Evolutionary conservation across 1,140 invertebrate genomes (phyloP), one percentile per base, ranked within the genome.

Genomic region (Aphelinus certus): DNA sequence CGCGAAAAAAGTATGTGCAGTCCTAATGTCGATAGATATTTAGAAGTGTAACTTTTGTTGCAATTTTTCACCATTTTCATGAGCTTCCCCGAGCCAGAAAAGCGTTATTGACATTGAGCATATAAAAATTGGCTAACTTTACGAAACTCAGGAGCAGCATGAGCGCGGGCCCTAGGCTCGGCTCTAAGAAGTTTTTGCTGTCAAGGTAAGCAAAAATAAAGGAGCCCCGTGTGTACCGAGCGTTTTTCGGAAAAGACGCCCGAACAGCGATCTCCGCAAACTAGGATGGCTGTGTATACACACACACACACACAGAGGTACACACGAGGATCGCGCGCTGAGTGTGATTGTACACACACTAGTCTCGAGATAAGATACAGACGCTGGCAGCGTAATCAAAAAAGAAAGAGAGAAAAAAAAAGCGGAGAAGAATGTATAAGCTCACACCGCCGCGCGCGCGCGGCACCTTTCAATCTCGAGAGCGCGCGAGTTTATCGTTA

Each of bases 391-490:
- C 48, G 26, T 45, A 46, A 71, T 61, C 58, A 64, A 56, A 51
- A 53, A 26, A 74, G 42, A n/a, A 53, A 67, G 6, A 43, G 43
- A 68, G 43, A 63, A 26, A 63, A 53, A 65, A 49, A 58, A 53
- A 68, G 47, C 46, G 9, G 0, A 45, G 47, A 55, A 57, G 53
- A 72, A 67, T 72, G 45, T 66, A 26, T 26, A 81, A 81, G 79
- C 70, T 64, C 58, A 1, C 2, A 47, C 62, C 78, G 75, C 55
- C 71, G 10, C 49, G 68, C n/a, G 26, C 26, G 26, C 26, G 26
- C 62, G 79, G 74, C 76, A 78, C 76, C 78, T 76, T 79, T 81
- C 79, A 71, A 78, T 71, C 65, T 47, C 48, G 43, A 48, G n/a
- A 26, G 2, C 5, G 9, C 45, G 66, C 49, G 26, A 26, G 43